phyloP scores from a whole-genome alignment of 2,113 vertebrate species.

The Myotis lucifugus region DNA sequence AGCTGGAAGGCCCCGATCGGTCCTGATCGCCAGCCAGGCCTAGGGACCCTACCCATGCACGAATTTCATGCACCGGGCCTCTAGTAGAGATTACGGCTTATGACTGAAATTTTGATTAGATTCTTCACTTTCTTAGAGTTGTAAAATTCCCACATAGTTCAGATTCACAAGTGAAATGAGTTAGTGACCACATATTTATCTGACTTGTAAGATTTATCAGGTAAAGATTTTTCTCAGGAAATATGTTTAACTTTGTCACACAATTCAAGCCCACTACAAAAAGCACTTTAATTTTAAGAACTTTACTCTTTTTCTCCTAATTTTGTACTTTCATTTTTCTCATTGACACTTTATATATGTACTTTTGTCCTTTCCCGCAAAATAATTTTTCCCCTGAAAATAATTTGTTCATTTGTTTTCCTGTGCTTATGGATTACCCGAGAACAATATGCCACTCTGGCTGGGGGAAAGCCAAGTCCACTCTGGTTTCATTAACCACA shows the following conservation, averaged over 20 bases:
- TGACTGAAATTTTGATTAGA: background rate
- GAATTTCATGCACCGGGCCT: too few species aligned
- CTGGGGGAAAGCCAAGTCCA: background rate
- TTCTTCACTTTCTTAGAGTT: background rate
- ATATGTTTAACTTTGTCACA: background rate
- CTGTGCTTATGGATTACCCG: background rate
- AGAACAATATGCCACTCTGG: background rate
- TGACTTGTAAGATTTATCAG: background rate
- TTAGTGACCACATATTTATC: background rate
- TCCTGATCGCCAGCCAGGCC: too few species aligned
- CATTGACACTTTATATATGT: background rate
- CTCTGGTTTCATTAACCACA: background rate
- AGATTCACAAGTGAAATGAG: background rate
- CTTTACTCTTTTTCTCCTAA: background rate
- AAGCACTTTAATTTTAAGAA: background rate
- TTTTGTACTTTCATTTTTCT: conserved; percentile 16
- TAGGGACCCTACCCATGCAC: too few species aligned
- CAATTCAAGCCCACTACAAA: background rate
- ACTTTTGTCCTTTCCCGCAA: background rate
- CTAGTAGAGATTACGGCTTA: background rate
- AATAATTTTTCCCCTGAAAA: background rate
- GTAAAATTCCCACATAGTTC: background rate
- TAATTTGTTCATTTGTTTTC: background rate
- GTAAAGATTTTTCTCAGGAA: background rate
- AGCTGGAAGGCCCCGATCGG: too few species aligned